Percentiles rank a stretch among this genome's conserved stretches.
Conservation (phyloP, 2,797 vertebrate genomes). For the Bufotes viridis region DNA sequence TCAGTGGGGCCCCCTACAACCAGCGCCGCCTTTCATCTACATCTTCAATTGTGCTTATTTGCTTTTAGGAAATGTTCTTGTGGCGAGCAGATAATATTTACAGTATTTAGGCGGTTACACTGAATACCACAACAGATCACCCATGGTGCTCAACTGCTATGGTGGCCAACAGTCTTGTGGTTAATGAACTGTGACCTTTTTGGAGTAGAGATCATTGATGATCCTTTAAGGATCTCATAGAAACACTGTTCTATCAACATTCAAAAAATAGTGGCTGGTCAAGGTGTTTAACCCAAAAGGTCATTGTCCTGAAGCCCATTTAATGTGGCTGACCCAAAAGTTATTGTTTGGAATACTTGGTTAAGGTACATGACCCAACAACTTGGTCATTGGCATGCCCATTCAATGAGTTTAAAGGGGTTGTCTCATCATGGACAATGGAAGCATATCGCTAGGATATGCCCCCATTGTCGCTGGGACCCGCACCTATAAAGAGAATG, state of each 20-base stretch:
- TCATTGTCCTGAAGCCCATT: background rate
- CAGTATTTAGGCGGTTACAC: background rate
- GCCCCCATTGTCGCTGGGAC: too few relatives aligned
- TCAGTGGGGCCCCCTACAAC: constrained; percentile 69
- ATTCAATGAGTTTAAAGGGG: too few relatives aligned
- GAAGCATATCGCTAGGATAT: too few relatives aligned
- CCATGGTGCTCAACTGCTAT: background rate
- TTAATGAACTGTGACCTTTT: background rate
- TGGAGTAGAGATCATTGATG: background rate
- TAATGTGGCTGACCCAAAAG: background rate
- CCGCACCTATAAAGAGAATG: too few relatives aligned
- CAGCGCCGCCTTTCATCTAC: constrained; percentile 72
- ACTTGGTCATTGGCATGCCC: too few relatives aligned
- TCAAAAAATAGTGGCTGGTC: background rate
- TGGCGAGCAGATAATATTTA: constrained; percentile 18
- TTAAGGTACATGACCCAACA: background rate
- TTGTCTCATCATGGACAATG: too few relatives aligned
- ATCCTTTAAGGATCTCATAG: background rate
- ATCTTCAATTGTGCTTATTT: constrained; percentile 60
- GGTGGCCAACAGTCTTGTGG: background rate
- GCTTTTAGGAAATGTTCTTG: constrained; percentile 2
- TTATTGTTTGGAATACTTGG: background rate
- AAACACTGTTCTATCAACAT: background rate
- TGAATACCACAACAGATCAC: background rate
- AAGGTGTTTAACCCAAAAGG: background rate